Evolutionary conservation across 2,888 invertebrate genomes (phyloP).

Genomic region (Glyphotaelius pellucidus): DNA sequence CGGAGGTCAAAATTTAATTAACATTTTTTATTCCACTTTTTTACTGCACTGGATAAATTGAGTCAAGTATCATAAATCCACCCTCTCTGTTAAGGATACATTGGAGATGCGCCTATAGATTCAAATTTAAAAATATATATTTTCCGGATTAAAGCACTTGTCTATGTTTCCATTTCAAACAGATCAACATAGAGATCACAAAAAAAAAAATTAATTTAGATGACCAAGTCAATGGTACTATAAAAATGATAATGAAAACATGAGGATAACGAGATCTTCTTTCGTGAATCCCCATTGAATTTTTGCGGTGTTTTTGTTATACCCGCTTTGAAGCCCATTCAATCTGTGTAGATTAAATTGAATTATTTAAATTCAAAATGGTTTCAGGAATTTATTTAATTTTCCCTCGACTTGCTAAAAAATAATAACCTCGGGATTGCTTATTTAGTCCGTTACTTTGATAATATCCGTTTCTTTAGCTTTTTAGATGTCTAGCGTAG

Average conservation of each 20-base stretch:
- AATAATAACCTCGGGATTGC: not conserved
- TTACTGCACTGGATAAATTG: too few relatives aligned
- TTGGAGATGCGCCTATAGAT: not conserved
- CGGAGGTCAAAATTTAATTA: too few relatives aligned
- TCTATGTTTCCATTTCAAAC: not conserved
- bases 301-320: not conserved
- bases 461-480: not conserved
- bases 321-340: not conserved
- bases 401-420: not conserved
- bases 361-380: slow-evolving; percentile 2
- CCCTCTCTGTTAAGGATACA: too few relatives aligned
- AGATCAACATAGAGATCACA: not conserved
- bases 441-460: not conserved
- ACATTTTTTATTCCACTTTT: too few relatives aligned
- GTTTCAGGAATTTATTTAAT: not conserved
- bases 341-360: not conserved
- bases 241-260: not conserved
- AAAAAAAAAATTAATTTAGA: not conserved
- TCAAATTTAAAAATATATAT: not conserved
- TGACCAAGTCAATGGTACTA: not conserved
- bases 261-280: not conserved
- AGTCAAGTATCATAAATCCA: too few relatives aligned
- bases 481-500: not conserved
- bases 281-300: not conserved
- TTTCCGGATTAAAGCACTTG: not conserved